phyloP scores from a whole-genome alignment of 2,113 vertebrate genomes.

The Neolamprologus longior region DNA sequence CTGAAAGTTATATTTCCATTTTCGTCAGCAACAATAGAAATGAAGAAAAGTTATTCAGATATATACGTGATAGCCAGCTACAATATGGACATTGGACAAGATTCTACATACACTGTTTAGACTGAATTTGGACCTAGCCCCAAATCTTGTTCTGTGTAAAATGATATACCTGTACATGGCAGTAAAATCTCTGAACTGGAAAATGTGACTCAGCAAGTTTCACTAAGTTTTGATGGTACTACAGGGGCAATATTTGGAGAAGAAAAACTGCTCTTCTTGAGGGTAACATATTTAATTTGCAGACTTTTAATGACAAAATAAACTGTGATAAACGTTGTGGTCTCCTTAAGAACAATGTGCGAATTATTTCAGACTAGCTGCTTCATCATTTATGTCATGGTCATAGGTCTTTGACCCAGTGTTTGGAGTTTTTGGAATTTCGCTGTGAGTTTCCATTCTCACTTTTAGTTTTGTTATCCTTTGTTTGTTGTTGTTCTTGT shows the following conservation, averaged over 20 bases:
- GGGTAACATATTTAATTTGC: background rate
- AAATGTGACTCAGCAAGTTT: background rate
- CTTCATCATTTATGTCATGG: background rate
- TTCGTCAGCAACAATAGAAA: background rate
- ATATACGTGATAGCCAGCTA: accelerated
- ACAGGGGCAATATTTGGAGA: background rate
- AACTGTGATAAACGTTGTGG: accelerated
- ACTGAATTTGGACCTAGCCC: background rate
- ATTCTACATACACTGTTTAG: background rate
- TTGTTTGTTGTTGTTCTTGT: background rate
- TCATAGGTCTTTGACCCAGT: background rate
- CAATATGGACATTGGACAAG: background rate
- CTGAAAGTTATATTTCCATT: background rate
- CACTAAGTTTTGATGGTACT: background rate
- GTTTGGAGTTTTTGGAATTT: background rate
- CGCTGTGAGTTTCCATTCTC: background rate
- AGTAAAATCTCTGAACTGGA: background rate
- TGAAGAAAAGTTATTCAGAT: background rate
- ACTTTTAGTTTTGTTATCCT: background rate
- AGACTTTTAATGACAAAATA: background rate
- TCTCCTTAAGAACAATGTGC: background rate
- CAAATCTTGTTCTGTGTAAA: background rate
- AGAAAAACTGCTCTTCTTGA: background rate
- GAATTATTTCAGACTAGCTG: background rate
- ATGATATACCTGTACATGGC: background rate